Base-by-base conservation (phyloP, 2,113 vertebrate species). In the Plectropomus leopardus region DNA sequence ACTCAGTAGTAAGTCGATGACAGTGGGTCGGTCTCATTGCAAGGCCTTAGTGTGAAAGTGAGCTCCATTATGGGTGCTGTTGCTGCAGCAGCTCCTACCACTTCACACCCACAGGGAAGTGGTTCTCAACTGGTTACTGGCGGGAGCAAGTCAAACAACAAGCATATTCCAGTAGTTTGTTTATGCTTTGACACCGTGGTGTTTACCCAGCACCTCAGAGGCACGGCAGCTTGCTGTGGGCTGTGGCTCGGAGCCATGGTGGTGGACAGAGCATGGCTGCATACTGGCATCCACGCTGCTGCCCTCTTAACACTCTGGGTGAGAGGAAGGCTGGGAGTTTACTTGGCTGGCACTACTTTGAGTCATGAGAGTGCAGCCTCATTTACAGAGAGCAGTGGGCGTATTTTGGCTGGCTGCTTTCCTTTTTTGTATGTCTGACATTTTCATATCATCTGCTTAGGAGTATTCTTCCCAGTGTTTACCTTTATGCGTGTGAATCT, bases 131-230 rank as follows among this genome's bases (percentile, higher is more conserved):
- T 82, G 82, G 78, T 76, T 86, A 70, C 73, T 88, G 86, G 87
- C 64, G 17, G 72, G 44, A 76, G 65, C 68, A 80, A 77, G 78
- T 87, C 67, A 87, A 90, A 86, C 83, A 87, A 80, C 78, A 70
- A 80, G 64, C 71, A 72, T 80, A 79, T 90, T 89, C 87, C 86
- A 79, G 45, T 54, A 85, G 87, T 86, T 85, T 92, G 89, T 91
- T 90, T 90, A 85, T 90, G 69, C 77, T 87, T 83, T 80, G 86
- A 86, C 77, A 86, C 87, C 65, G n/a, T 74, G 66, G 76, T 92
- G 88, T 91, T 93, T 90, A 79, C 72, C 81, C 83, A 86, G 85
- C 76, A 87, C 91, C 90, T 92, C 92, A 85, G 90, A 83, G 78
- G 77, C 81, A 82, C 64, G 75, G 81, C 84, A 72, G 69, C 65